Conservation (phyloP, 2,113 vertebrate genomes). For the Antechinus flavipes region DNA sequence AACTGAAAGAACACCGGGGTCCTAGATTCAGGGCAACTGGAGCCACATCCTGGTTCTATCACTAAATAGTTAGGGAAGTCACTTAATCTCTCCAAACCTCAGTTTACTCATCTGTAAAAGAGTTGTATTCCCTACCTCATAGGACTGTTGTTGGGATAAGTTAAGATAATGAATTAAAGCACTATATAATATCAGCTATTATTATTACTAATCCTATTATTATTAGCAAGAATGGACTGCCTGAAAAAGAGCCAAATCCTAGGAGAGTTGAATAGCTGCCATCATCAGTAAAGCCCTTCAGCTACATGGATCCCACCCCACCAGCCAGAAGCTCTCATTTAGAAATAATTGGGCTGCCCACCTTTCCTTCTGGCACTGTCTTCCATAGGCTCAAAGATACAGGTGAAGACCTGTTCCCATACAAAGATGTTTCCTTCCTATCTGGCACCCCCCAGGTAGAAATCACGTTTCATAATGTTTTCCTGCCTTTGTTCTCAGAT, state of each 20-base stretch:
- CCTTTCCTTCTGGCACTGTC: slow-evolving; percentile 43
- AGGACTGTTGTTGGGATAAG: not conserved
- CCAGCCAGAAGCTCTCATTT: slow-evolving; percentile 7
- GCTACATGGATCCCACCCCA: not conserved
- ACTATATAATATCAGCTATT: not conserved
- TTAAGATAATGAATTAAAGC: not conserved
- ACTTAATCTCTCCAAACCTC: not conserved
- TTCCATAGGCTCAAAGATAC: slow-evolving; percentile 22
- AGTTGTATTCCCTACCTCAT: not conserved
- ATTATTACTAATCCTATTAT: not conserved
- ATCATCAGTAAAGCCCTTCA: not conserved
- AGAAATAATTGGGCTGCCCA: slow-evolving; percentile 36
- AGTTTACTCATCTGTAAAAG: not conserved
- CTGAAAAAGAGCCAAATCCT: not conserved
- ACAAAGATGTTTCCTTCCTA: slow-evolving; percentile 76
- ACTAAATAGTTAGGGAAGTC: not conserved
- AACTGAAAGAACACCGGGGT: not conserved
- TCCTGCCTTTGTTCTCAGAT: slow-evolving; percentile 77
- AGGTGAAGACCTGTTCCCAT: slow-evolving; percentile 76
- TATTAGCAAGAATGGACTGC: not conserved
- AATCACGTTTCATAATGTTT: slow-evolving; percentile 79
- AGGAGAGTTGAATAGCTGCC: not conserved
- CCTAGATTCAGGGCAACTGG: not conserved
- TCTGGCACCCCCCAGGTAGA: slow-evolving; percentile 66
- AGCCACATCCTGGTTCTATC: not conserved